Evolutionary conservation across 2,888 invertebrate species (phyloP), one percentile per base, ranked within the genome.

Genomic region (Callyntrura guangdongensis): DNA sequence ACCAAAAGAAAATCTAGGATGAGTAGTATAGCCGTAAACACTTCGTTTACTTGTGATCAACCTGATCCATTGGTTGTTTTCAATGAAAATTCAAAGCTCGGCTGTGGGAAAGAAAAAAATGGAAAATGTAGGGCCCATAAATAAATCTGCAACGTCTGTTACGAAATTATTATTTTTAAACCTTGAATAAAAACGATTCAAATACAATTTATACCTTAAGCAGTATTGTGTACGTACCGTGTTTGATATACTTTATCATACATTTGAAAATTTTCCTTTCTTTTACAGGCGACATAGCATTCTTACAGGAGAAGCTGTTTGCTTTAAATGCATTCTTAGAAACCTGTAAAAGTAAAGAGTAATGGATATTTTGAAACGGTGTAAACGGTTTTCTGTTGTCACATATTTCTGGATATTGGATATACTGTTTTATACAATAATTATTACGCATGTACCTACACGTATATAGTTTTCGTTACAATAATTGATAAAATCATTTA

Each of bases 301-400:
- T 49, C 12, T 67, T 87, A 6, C 86, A 87, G 47, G 77, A 67
- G 61, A 87, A 79, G 67, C 79, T 87, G 3, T 49, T 79, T 9
- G 79, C 86, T 8, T 20, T 87, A 17, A 45, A 79, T 47, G 67
- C 64, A 8, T 87, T 67, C 64, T 59, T 87, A 59, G 86, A 87
- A 53, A 67, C 86, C 8, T 87, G 86, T 53, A 87, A 87, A 64
- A 14, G 5, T 53, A 53, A 25, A 22, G 25, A 64, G 2, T 61
- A 9, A 27, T 0, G 22, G 69, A 69, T 36, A 36, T 4, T 36
- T 36, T 36, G 3, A 2, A 36, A 36, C 2, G 36, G 36, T 6
- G 36, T 6, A 36, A 36, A 36, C n/a, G n/a, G n/a, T n/a, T n/a
- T n/a, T n/a, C n/a, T n/a, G n/a, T n/a, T n/a, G n/a, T n/a, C n/a